Evolutionary conservation across 2,888 invertebrate genomes (phyloP).

Genomic region (Sarcophaga carnaria): DNA sequence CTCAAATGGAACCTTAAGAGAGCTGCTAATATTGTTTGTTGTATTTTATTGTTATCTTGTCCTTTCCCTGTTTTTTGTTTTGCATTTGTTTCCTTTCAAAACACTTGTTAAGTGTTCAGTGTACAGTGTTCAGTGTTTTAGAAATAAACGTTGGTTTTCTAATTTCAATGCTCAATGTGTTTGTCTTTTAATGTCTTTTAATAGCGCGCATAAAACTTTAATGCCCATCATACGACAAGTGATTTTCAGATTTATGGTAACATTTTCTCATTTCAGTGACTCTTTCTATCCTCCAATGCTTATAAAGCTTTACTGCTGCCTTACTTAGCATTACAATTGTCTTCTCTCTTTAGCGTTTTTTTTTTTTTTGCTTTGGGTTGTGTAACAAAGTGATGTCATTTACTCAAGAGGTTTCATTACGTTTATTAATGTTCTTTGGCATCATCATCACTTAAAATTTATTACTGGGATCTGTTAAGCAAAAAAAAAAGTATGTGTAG

Average conservation of each 20-base stretch:
- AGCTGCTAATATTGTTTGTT: conserved; percentile 1
- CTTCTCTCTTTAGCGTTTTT: conserved; percentile 5
- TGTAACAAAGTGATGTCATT: conserved; percentile 41
- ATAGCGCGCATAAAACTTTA: conserved; percentile 77
- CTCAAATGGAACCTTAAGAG: conserved; percentile 26
- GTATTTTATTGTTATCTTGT: background rate
- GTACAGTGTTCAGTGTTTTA: conserved; percentile 9
- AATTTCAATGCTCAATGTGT: conserved; percentile 38
- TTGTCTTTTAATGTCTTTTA: conserved; percentile 71
- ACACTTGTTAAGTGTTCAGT: conserved; percentile 23
- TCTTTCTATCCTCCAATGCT: background rate
- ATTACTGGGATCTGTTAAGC: conserved; percentile 19
- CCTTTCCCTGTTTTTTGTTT: conserved; percentile 38
- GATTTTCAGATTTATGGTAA: conserved; percentile 79
- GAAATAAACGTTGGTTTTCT: conserved; percentile 32
- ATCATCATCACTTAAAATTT: conserved; percentile 51
- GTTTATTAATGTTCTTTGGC: conserved; percentile 62
- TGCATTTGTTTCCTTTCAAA: background rate
- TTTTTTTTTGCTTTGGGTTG: background rate
- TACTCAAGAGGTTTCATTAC: conserved; percentile 6
- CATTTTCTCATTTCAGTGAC: background rate
- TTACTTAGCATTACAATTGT: conserved; percentile 17
- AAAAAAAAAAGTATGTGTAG: background rate
- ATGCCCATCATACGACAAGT: conserved; percentile 77
- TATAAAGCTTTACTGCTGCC: background rate